Evolutionary conservation across 2,113 vertebrate species (phyloP).

Genomic region (Takifugu bimaculatus): DNA sequence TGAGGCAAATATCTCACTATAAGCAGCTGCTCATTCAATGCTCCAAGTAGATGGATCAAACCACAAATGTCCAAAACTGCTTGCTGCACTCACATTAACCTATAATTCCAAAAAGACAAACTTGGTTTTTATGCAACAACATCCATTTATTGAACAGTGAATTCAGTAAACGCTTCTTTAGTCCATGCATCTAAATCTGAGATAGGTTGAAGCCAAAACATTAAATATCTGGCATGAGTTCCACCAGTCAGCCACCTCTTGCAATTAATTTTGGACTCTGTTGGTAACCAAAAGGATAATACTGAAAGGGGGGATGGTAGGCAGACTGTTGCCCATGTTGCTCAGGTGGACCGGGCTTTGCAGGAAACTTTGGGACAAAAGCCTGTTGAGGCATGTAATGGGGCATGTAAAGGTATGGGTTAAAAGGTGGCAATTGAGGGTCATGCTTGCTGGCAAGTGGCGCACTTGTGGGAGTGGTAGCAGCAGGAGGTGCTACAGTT

Average conservation of each 20-base stretch:
- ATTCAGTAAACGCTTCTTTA: not conserved
- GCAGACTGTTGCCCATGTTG: not conserved
- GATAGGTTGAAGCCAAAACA: too few relatives aligned
- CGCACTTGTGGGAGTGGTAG: conserved; percentile 1
- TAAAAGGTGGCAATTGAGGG: conserved; percentile 11
- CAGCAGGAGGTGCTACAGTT: not conserved
- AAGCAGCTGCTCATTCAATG: too few relatives aligned
- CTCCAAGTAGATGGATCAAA: too few relatives aligned
- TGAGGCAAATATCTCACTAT: too few relatives aligned
- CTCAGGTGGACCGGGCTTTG: conserved; percentile 9
- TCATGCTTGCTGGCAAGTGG: not conserved
- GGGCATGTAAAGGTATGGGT: conserved; percentile 25
- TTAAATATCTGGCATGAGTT: too few relatives aligned
- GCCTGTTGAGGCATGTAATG: conserved; percentile 9
- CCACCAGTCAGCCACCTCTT: not conserved
- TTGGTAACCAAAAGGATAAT: conserved; percentile 6
- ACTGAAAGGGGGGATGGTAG: not conserved
- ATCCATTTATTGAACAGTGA: too few relatives aligned
- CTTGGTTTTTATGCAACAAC: too few relatives aligned
- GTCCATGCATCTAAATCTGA: not conserved
- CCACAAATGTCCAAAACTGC: too few relatives aligned
- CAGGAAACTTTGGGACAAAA: conserved; percentile 23
- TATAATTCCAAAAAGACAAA: too few relatives aligned
- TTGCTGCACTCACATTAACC: too few relatives aligned
- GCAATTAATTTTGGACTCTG: not conserved